These are phyloP conservation scores for Pseudoatta argentina DNA, from an alignment of 1,140 invertebrate species.

Conservation along the genomic window DNA sequence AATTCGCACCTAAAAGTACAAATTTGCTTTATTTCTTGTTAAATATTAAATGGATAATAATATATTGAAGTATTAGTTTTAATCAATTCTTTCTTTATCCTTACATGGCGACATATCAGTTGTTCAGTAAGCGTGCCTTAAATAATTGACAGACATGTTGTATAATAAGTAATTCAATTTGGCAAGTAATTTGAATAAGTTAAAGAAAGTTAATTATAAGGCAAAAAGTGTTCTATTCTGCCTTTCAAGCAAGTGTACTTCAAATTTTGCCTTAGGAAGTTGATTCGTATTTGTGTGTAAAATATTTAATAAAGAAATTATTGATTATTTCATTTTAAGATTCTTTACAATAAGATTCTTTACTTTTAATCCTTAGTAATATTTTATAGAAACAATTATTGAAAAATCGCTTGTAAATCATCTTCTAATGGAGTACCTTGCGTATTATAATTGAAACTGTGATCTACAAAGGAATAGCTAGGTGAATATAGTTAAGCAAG, in stretches of 20 bases:
- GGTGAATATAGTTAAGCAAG: conserved; percentile 26
- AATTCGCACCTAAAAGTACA: not conserved
- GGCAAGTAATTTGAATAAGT: not conserved
- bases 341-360: not conserved
- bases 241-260: too few species aligned
- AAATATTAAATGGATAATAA: not conserved
- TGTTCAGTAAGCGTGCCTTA: conserved; percentile 47
- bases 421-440: not conserved
- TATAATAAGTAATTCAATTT: conserved; percentile 32
- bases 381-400: conserved; percentile 8
- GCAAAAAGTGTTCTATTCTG: not conserved
- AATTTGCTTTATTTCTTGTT: not conserved
- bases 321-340: not conserved
- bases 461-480: conserved; percentile 28
- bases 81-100: not conserved
- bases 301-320: conserved; percentile 10
- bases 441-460: conserved; percentile 14
- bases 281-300: not conserved
- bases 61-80: not conserved
- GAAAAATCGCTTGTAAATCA: conserved; percentile 22
- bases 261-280: not conserved
- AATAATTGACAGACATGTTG: not conserved
- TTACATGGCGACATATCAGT: not conserved
- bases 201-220: not conserved
- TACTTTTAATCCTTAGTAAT: not conserved